Evolutionary conservation across 2,113 vertebrate species (phyloP).

Genomic region (Fulmarus glacialis): DNA sequence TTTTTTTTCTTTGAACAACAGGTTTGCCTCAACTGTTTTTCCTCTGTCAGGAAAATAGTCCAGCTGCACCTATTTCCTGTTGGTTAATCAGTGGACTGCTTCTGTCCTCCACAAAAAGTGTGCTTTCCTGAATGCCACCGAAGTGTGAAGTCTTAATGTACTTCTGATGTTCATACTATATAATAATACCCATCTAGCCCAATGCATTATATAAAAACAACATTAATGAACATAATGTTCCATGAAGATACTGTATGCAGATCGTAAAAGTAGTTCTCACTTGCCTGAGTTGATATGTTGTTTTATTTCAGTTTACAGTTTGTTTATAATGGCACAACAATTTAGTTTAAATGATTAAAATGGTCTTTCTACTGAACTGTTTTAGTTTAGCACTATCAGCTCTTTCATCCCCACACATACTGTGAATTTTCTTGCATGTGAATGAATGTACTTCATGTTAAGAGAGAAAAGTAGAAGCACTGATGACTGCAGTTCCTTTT

Average conservation of each 20-base stretch:
- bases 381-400: neutral
- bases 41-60: neutral
- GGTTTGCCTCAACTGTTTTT: neutral
- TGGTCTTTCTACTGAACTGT: neutral
- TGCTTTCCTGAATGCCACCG: neutral
- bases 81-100: neutral
- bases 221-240: neutral
- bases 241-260: neutral
- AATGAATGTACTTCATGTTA: neutral
- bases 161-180: neutral
- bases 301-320: neutral
- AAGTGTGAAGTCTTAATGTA: neutral
- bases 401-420: neutral
- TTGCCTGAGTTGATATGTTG: neutral
- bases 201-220: neutral
- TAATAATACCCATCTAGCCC: neutral
- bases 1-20: neutral
- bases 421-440: neutral
- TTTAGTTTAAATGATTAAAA: neutral
- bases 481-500: neutral
- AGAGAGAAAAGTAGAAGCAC: neutral
- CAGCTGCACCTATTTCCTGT: neutral
- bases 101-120: neutral
- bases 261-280: neutral
- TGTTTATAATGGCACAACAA: neutral